Evolutionary conservation across 64 coral and sea anemone species (phyloP), one percentile per base, ranked within the genome.

Genomic region (Cladopsammia gracilis): DNA sequence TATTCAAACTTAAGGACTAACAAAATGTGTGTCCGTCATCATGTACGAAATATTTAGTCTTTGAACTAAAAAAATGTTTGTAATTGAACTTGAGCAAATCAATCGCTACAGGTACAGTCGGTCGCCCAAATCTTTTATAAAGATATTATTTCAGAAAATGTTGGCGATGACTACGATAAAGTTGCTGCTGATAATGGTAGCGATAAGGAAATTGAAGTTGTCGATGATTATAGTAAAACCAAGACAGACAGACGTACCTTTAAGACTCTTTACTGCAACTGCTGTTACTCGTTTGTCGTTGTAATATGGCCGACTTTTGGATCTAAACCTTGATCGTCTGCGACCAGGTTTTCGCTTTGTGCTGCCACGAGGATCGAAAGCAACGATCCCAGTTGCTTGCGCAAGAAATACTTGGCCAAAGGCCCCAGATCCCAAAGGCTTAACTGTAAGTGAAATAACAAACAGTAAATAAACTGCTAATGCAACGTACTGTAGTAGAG

Each of bases 301-400:
- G 19, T 90, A 70, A 82, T 93, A 90, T 10, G 71, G 91, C 65
- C 92, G 88, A 62, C 91, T 96, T 44, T 75, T 93, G 18, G 95
- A 97, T n/a, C 95, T 88, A 82, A 97, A 97, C 18, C 92, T 71
- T 47, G 95, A 98, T 51, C 94, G 54, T 69, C 93, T 81, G 42
- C 90, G 65, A 9, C 71, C 34, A 19, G 90, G 76, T 69, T 90
- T 98, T 52, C 94, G 84, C 71, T 96, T 98, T n/a, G 89, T 93
- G 53, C 97, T 98, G 10, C 91, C 90, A 18, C 97, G 94, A 12
- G 97, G 97, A 77, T 98, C 97, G 91, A 98, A 98, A 14, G 97
- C 94, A 48, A 98, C 88, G 43, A 98, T 98, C 15, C 97, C 97
- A 53, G 87, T 68, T 10, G 97, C 97, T 5, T 98, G 94, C 45